phyloP scores from a whole-genome alignment of 2,113 vertebrate species.

The Ptyas mucosa region DNA sequence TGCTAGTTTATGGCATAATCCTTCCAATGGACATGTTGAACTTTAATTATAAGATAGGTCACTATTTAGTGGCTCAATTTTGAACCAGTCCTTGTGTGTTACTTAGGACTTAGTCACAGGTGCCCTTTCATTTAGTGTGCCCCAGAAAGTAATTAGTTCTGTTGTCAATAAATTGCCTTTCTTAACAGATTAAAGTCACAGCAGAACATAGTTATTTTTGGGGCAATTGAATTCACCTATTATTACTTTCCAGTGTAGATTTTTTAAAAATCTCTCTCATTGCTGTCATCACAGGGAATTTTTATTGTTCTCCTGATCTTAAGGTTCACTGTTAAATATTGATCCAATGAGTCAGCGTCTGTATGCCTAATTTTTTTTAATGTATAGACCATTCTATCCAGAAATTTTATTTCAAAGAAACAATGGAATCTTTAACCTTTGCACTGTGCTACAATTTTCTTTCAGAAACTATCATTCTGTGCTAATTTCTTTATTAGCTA shows the following conservation, averaged over 20 bases:
- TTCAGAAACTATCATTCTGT: conserved; percentile 25
- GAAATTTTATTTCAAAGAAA: neutral
- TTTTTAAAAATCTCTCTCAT: neutral
- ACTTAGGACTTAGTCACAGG: conserved; percentile 26
- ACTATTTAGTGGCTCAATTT: neutral
- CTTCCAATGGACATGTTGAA: neutral
- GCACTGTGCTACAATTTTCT: neutral
- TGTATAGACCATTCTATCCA: neutral
- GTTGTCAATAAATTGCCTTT: neutral
- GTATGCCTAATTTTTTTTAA: neutral
- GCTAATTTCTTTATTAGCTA: conserved; percentile 31
- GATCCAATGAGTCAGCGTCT: neutral
- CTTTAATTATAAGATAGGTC: neutral
- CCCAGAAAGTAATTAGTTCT: neutral
- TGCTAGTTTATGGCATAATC: neutral
- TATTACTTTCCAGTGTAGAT: neutral
- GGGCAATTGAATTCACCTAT: neutral
- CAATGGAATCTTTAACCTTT: neutral
- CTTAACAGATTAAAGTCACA: neutral
- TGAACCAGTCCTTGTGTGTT: fast-evolving
- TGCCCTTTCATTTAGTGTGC: conserved; percentile 8
- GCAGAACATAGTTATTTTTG: neutral
- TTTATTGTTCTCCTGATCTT: neutral
- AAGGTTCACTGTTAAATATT: neutral
- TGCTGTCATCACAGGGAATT: neutral